A percentile compares a stretch with the other conserved stretches of the same genome.
Conservation (phyloP, 2,113 vertebrate genomes). For the Sinocyclocheilus maitianheensis region DNA sequence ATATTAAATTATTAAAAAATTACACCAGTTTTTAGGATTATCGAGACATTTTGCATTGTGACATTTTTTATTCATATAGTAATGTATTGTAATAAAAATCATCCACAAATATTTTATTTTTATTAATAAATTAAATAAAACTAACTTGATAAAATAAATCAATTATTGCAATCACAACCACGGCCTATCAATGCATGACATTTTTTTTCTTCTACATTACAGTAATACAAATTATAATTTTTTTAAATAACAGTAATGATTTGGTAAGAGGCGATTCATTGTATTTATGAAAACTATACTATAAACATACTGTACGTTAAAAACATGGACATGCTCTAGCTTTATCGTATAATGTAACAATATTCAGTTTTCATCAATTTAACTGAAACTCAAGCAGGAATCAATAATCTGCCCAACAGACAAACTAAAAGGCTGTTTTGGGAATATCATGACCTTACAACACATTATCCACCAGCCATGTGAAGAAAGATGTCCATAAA, state of each 20-base stretch:
- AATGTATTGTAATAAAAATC: not conserved
- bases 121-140: not conserved
- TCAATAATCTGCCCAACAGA: not conserved
- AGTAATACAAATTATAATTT: too few species aligned
- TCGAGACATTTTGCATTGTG: not conserved
- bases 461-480: not conserved
- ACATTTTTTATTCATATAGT: not conserved
- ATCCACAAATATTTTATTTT: not conserved
- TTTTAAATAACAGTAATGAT: not conserved
- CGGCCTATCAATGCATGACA: too few species aligned
- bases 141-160: too few species aligned
- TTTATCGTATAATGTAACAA: not conserved
- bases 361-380: not conserved
- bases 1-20: too few species aligned
- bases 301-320: too few species aligned
- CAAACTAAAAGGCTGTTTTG: not conserved
- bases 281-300: not conserved
- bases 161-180: too few species aligned
- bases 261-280: not conserved
- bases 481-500: slow-evolving; percentile 25
- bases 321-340: not conserved
- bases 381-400: not conserved
- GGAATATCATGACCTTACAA: slow-evolving; percentile 7
- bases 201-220: too few species aligned
- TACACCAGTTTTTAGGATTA: not conserved